Evolutionary conservation across 2,113 vertebrate genomes (phyloP), one percentile per base, ranked within the genome.

Genomic region (Coryphaenoides rupestris): DNA sequence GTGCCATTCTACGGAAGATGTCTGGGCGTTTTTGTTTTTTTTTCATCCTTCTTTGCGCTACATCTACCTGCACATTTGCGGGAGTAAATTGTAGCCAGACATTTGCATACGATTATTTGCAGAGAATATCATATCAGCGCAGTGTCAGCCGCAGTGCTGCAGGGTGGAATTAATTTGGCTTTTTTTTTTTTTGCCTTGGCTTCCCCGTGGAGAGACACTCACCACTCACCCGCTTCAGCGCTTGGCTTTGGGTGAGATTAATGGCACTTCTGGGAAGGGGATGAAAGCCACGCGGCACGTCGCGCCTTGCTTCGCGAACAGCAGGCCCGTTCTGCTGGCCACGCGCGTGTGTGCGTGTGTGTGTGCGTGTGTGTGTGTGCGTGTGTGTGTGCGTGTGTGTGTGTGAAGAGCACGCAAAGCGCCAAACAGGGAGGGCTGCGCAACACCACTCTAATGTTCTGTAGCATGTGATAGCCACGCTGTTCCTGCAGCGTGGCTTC

Each of bases 191-290:
- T 59, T 52, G 57, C 60, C 72, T 65, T 75, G 15, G 15, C 47
- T 13, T 50, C 47, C 72, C 68, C 71, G 64, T 68, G 54, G 60
- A 64, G 77, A 78, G 73, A 78, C 69, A 82, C 70, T 84, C 76
- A 76, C 69, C 70, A 80, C 61, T 6, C 46, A 4, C 46, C n/a
- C 19, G 73, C 68, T 72, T 83, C 68, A 76, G 70, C 62, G 56
- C 63, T n/a, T 56, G 33, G 63, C 58, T 74, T 80, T 80, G 69
- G 70, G 69, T 33, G 26, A 78, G 75, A 80, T 83, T 74, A 78
- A 76, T 71, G 55, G 63, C 73, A 64, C 71, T 63, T 76, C 78
- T 78, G 78, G 78, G 81, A 83, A 69, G 45, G 55, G 58, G 69
- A 78, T 78, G 76, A 80, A 83, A 78, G 77, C 57, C 21, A 60